phyloP scores from a whole-genome alignment of 2,888 invertebrate species.

The Alloplasta piceator region DNA sequence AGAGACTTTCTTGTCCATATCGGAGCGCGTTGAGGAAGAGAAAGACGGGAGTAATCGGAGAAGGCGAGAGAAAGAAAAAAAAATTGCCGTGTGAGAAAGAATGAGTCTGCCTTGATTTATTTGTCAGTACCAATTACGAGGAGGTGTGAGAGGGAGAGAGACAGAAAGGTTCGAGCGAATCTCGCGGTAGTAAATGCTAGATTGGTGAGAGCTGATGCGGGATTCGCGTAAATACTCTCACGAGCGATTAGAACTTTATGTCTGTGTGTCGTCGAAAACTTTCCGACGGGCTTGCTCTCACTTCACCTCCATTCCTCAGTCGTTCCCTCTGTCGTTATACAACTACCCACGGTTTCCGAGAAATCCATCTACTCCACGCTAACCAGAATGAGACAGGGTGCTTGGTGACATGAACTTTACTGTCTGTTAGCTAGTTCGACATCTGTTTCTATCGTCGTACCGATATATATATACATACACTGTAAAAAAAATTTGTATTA shows the following conservation, averaged over 20 bases:
- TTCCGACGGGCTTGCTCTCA: constrained; percentile 38
- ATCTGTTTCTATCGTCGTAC: constrained; percentile 20
- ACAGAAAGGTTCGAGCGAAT: constrained; percentile 35
- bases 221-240: constrained; percentile 40
- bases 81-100: constrained; percentile 54
- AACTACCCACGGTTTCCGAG: neutral
- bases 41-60: constrained; percentile 61
- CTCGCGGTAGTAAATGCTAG: constrained; percentile 35
- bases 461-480: constrained; percentile 20
- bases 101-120: constrained; percentile 66
- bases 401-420: constrained; percentile 53
- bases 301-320: constrained; percentile 8
- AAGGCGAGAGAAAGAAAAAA: constrained; percentile 50
- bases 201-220: constrained; percentile 55
- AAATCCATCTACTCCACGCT: constrained; percentile 21
- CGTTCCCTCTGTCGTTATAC: neutral
- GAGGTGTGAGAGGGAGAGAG: constrained; percentile 33
- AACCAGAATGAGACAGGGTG: constrained; percentile 16
- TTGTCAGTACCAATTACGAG: constrained; percentile 66
- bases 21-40: constrained; percentile 43
- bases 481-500: too few relatives aligned
- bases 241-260: constrained; percentile 28
- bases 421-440: constrained; percentile 48
- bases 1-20: constrained; percentile 25
- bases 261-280: constrained; percentile 49